These are phyloP conservation scores for Rugalucina vietnamica DNA, from an alignment of 2,888 invertebrate genomes.

Conservation along the genomic window DNA sequence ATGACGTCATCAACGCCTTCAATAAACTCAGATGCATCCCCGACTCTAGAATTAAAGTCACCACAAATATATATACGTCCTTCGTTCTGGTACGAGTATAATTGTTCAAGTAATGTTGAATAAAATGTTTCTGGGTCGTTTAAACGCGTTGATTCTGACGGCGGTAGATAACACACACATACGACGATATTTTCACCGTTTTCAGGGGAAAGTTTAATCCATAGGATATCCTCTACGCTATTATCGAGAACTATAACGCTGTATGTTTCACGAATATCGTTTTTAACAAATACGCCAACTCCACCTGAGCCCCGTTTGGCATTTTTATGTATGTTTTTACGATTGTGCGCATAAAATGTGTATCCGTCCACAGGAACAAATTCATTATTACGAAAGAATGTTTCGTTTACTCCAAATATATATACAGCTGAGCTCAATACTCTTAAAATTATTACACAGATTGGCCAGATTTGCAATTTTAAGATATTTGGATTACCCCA, in stretches of 20 bases:
- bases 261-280: neutral
- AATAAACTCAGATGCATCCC: neutral
- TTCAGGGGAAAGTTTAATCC: neutral
- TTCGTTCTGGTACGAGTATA: slow-evolving; percentile 12
- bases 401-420: too few species aligned
- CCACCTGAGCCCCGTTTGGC: slow-evolving; percentile 29
- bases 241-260: slow-evolving; percentile 1
- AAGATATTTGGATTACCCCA: too few species aligned
- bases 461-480: too few species aligned
- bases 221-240: neutral
- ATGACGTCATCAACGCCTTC: neutral
- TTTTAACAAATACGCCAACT: slow-evolving; percentile 19
- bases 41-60: slow-evolving; percentile 9
- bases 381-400: neutral
- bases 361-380: neutral
- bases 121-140: slow-evolving; percentile 11
- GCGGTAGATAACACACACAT: slow-evolving; percentile 21
- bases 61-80: slow-evolving; percentile 7
- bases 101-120: neutral
- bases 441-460: too few species aligned
- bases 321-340: neutral
- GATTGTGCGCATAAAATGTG: slow-evolving; percentile 13
- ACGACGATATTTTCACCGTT: neutral
- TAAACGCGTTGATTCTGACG: neutral
- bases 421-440: too few species aligned